Percentiles rank a stretch among this genome's conserved stretches.
Evolutionary conservation across 2,888 invertebrate species (phyloP).

Genomic region (Archaeoteleia sp.): DNA sequence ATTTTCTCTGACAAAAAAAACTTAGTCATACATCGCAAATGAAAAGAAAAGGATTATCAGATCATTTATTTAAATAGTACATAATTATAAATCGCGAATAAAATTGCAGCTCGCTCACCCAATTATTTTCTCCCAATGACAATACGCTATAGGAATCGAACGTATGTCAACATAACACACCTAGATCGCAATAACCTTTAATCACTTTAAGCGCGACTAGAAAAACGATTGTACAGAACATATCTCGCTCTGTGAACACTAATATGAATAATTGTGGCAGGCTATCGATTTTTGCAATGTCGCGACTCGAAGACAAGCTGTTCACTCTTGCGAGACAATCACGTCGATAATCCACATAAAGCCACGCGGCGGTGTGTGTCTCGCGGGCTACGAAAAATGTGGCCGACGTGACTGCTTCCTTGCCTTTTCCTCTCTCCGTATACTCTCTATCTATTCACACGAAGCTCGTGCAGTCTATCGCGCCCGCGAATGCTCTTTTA

Average conservation of each 20-base stretch:
- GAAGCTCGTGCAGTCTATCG: constrained; percentile 31
- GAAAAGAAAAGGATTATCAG: no score
- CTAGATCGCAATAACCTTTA: no score
- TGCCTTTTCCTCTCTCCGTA: neutral
- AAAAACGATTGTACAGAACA: no score
- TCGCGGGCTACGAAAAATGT: constrained; percentile 5
- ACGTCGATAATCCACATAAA: constrained; percentile 6
- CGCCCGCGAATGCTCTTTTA: constrained; percentile 21
- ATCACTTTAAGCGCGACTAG: no score
- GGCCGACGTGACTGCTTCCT: constrained; percentile 9
- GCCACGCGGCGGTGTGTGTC: neutral
- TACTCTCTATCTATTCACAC: constrained; percentile 9
- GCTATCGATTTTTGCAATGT: neutral
- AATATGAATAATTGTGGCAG: neutral
- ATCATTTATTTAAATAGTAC: no score
- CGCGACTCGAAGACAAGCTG: constrained; percentile 10
- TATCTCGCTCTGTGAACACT: neutral
- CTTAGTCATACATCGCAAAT: no score
- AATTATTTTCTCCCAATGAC: no score
- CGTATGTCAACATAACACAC: no score
- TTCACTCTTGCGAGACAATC: constrained; percentile 18
- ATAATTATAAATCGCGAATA: no score
- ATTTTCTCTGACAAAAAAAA: no score
- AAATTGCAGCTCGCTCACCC: no score
- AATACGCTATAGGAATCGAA: no score